Base-by-base conservation (phyloP, 2,888 invertebrate species). In the Ligdia adustata region DNA sequence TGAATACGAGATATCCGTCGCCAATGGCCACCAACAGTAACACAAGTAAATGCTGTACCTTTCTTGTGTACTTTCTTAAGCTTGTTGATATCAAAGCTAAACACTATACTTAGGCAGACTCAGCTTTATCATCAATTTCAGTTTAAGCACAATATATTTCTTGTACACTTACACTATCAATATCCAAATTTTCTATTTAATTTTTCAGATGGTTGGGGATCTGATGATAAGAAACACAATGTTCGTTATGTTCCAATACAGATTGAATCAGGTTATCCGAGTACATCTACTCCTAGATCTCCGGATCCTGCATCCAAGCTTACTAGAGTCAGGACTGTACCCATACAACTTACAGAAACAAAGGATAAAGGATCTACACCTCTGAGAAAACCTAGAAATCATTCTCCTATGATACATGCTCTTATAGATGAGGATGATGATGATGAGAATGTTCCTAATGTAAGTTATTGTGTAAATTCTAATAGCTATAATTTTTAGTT, bases 201-300 rank as follows among this genome's bases (percentile, higher is more conserved):
- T 16, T 14, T 9, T 43, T 14, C 67, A 84, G 85, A 82, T 66
- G 24, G 58, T 22, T 74, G 74, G 75, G 62, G 69, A 11, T 66
- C 55, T 39, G 64, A 74, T 31, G 70, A 76, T 24, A 32, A 11
- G 16, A 16, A 7, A 14, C 18, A 14, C 9, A 82, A 82, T 61
- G 74, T 87, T 6, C 73, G 84, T 27, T 82, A 87, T 66, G 78
- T 90, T 35, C 90, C 90, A 24, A 86, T 91, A 47, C 79, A 81
- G 56, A 44, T 88, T 41, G 90, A 88, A 33, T 27, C 62, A 26
- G 77, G 75, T 2, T 74, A 79, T 48, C 83, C 90, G 0, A 88
- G 86, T 53, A 89, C 90, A 6, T 90, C 90, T 2, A 90, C 90
- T n/a, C 89, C 89, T n/a, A n/a, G n/a, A n/a, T n/a, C n/a, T 2